phyloP scores from a whole-genome alignment of 2,113 vertebrate species.

The Syrmaticus mikado region DNA sequence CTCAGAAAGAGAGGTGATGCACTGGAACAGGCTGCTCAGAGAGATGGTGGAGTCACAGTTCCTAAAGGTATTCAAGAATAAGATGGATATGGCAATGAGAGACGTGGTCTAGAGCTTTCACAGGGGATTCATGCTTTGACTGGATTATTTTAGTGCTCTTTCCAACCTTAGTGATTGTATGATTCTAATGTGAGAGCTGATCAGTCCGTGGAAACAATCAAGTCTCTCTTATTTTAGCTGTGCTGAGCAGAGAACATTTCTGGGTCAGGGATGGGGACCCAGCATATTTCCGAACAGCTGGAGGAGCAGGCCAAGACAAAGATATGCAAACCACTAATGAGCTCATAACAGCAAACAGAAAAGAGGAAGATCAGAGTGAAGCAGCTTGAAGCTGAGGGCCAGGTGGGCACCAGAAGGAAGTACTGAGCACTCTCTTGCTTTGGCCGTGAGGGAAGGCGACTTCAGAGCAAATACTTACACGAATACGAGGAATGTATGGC shows the following conservation, averaged over 20 bases:
- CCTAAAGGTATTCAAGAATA: no score
- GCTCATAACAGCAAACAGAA: constrained; percentile 9
- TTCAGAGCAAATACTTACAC: neutral
- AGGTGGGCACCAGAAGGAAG: constrained; percentile 47
- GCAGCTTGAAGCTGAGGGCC: constrained; percentile 3
- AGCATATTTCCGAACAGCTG: neutral
- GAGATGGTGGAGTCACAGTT: no score
- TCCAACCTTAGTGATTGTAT: no score
- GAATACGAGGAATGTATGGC: neutral
- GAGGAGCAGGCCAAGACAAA: neutral
- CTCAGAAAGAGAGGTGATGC: no score
- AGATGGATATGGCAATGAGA: no score
- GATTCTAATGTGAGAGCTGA: neutral
- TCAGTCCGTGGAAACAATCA: neutral
- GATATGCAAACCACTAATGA: neutral
- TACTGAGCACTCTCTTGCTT: neutral
- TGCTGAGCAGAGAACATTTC: neutral
- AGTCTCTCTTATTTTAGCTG: neutral
- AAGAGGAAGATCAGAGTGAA: constrained; percentile 14
- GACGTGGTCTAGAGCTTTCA: no score
- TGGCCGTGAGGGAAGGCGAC: neutral
- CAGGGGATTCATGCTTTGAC: no score
- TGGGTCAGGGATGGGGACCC: neutral
- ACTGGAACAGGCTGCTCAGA: no score
- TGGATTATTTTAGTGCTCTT: no score